A percentile compares a stretch with the other conserved stretches of the same genome.
These are phyloP conservation scores for Celastrina argiolus DNA, from an alignment of 2,888 invertebrate genomes.

Conservation along the genomic window DNA sequence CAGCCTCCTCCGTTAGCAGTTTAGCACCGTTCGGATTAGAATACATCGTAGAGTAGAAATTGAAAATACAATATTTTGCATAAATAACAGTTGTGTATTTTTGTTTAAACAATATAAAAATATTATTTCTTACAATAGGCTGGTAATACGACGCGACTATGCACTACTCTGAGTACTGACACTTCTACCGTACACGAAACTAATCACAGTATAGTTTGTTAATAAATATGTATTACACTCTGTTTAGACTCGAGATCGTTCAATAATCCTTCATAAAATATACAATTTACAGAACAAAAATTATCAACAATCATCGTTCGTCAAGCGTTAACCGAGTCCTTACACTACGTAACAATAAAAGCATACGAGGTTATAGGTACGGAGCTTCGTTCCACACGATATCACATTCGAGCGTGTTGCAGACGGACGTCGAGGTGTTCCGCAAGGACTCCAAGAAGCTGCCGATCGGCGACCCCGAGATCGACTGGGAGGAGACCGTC, in stretches of 20 bases:
- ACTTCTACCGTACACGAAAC: constrained; percentile 41
- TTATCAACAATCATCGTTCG: constrained; percentile 50
- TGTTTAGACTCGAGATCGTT: constrained; percentile 58
- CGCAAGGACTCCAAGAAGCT: constrained; percentile 97
- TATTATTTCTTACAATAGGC: constrained; percentile 67
- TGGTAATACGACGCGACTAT: constrained; percentile 51
- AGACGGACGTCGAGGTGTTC: constrained; percentile 98
- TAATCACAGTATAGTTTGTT: constrained; percentile 67
- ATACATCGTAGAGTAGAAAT: constrained; percentile 48
- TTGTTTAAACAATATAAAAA: constrained; percentile 75
- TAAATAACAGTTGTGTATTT: constrained; percentile 69
- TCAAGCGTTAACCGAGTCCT: constrained; percentile 51
- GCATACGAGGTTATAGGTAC: constrained; percentile 49
- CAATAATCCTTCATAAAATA: constrained; percentile 69
- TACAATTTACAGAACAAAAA: constrained; percentile 64
- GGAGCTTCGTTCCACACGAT: constrained; percentile 41
- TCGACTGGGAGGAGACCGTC: constrained; percentile 99
- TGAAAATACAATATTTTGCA: constrained; percentile 61
- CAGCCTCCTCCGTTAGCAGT: constrained; percentile 49
- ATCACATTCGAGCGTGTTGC: constrained; percentile 51
- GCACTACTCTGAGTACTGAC: constrained; percentile 34
- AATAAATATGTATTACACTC: constrained; percentile 58
- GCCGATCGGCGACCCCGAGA: constrained; percentile 96
- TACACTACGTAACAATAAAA: constrained; percentile 61
- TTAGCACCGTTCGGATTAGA: constrained; percentile 67